Evolutionary conservation across 2,888 invertebrate genomes (phyloP), one percentile per base, ranked within the genome.

Genomic region (Clunio marinus): DNA sequence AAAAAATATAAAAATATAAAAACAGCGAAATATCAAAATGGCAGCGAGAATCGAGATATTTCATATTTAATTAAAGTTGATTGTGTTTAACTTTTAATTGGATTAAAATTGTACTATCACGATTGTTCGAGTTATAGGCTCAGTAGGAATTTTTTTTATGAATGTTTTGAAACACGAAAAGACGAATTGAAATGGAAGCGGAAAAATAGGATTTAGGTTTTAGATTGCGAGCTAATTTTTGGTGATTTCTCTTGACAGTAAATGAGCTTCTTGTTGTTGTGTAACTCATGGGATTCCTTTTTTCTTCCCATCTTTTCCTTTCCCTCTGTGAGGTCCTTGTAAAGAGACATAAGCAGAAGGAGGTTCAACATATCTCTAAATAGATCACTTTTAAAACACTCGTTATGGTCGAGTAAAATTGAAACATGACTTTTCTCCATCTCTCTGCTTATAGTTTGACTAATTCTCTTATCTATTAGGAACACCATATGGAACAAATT

Each of bases 401-500:
- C 51, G 17, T 51, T 51, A 51, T 51, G 51, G 20, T 22, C 22
- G 51, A 51, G 15, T 41, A 41, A 41, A 41, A 41, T 51, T 51
- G 51, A 20, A 41, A 51, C 22, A 51, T 51, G 22, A 51, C 20
- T 22, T 51, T n/a, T 51, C 15, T n/a, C n/a, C n/a, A n/a, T 51
- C 20, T 22, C 51, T 17, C 10, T 51, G 4, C 51, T 4, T 7
- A 2, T 51, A 17, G 8, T 51, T 51, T 17, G 41, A 41, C 41
- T 51, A 51, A 20, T 51, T 51, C 22, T 51, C 51, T 51, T 51
- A 51, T 51, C 51, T n/a, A 41, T n/a, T 41, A 51, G 20, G 17
- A 51, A 20, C 51, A 51, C 62, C 63, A 63, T 63, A 63, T 63
- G 63, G 63, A 63, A 63, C 37, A 63, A 63, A 63, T 63, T 63